Evolutionary conservation across 37 sponge, comb jelly and placozoan species (phyloP).

Genomic region (Theonella swinhoei): DNA sequence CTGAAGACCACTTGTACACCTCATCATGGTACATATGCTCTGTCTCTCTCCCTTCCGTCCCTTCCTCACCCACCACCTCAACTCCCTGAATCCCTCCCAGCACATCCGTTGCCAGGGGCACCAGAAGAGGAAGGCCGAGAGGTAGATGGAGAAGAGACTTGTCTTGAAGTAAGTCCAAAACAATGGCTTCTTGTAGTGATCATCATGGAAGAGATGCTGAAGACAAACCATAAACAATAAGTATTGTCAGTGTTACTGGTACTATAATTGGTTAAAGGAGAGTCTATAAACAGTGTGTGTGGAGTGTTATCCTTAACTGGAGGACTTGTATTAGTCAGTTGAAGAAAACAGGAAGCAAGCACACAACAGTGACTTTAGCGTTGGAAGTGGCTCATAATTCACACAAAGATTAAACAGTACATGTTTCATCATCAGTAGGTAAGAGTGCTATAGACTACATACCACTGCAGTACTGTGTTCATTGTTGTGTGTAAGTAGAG

Average conservation of each 20-base stretch:
- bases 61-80: neutral
- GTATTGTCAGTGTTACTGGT: neutral
- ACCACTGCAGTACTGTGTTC: no score
- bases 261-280: neutral
- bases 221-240: neutral
- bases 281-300: neutral
- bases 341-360: no score
- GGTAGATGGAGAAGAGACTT: conserved; percentile 80
- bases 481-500: neutral
- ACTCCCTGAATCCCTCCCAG: neutral
- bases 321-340: no score
- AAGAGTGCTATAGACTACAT: no score
- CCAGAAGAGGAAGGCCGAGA: conserved; percentile 83
- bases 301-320: no score
- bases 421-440: no score
- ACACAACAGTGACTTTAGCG: no score
- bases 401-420: no score
- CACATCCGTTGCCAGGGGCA: conserved; percentile 84
- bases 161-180: conserved; percentile 92
- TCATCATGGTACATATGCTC: no score
- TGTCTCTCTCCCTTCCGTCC: neutral
- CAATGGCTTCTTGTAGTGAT: conserved; percentile 79
- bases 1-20: no score
- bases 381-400: no score
- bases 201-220: conserved; percentile 71